These are phyloP conservation scores for Apocheima hispidaria DNA, from an alignment of 2,888 invertebrate species.

Conservation along the genomic window DNA sequence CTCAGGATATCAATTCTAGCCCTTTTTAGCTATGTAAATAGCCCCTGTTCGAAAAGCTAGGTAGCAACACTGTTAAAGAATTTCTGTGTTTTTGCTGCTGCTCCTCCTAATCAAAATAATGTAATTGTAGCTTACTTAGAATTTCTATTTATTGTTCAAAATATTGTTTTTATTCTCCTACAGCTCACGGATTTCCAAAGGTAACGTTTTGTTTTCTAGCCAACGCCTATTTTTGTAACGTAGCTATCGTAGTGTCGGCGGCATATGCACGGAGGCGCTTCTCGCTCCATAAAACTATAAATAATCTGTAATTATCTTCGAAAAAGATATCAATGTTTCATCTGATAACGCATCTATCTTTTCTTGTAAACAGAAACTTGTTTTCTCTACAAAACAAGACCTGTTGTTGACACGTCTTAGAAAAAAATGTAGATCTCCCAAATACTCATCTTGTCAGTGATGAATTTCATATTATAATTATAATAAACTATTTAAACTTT, in stretches of 20 bases:
- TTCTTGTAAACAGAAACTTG: not conserved
- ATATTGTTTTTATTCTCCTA: not conserved
- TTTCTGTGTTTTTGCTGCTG: no score
- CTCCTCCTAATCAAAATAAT: not conserved
- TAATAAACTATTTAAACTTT: no score
- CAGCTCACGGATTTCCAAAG: not conserved
- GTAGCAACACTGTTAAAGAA: not conserved
- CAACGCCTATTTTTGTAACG: constrained; percentile 1
- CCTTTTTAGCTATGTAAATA: no score
- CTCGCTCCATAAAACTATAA: not conserved
- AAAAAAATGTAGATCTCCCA: not conserved
- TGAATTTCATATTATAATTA: no score
- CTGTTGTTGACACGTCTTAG: not conserved
- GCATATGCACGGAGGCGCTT: not conserved
- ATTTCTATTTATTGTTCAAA: not conserved
- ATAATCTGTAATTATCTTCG: not conserved
- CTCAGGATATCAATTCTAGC: no score
- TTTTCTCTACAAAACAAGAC: not conserved
- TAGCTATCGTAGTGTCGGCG: not conserved
- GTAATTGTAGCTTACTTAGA: not conserved
- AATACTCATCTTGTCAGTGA: not conserved
- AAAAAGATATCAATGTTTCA: not conserved
- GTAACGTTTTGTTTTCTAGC: not conserved
- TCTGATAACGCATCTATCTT: not conserved
- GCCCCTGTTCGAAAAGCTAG: no score